A percentile compares a stretch with the other conserved stretches of the same genome.
These are phyloP conservation scores for Cremastobaeus sp. DNA, from an alignment of 2,888 invertebrate species.

Conservation along the genomic window DNA sequence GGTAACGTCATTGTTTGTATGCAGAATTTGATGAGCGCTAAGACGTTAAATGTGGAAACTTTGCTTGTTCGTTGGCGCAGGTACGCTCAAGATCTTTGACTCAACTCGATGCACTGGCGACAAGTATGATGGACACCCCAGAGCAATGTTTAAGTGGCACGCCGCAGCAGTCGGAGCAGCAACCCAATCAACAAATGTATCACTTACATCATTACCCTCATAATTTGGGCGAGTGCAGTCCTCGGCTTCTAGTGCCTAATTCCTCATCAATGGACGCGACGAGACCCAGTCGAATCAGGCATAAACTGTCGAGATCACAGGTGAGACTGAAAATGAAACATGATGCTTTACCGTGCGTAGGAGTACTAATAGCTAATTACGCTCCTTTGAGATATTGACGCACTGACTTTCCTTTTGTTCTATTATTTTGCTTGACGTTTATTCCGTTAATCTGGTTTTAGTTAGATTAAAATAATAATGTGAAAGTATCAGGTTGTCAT, in stretches of 20 bases:
- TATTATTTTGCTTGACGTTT: too few species aligned
- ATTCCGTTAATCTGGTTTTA: too few species aligned
- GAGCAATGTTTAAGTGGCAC: constrained; percentile 72
- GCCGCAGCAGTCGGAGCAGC: constrained; percentile 72
- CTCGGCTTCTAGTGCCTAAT: constrained; percentile 79
- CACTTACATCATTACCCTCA: constrained; percentile 72
- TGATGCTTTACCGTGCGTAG: too few species aligned
- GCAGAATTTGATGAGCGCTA: background rate
- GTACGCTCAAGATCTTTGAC: constrained; percentile 86
- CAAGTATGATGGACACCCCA: constrained; percentile 76
- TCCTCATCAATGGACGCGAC: constrained; percentile 71
- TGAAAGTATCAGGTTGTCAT: too few species aligned
- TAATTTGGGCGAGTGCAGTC: constrained; percentile 74
- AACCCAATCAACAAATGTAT: constrained; percentile 72
- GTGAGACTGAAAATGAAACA: constrained; percentile 72
- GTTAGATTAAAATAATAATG: too few species aligned
- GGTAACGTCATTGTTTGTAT: too few species aligned
- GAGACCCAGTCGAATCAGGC: constrained; percentile 79
- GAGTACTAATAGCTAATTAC: too few species aligned
- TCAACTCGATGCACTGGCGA: constrained; percentile 84
- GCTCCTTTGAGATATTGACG: too few species aligned
- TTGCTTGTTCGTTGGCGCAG: constrained; percentile 76
- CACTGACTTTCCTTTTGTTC: too few species aligned
- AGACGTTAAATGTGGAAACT: constrained; percentile 12
- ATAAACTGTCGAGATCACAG: constrained; percentile 82